Conservation (phyloP, 2,113 vertebrate species). For the Hippolais icterina region DNA sequence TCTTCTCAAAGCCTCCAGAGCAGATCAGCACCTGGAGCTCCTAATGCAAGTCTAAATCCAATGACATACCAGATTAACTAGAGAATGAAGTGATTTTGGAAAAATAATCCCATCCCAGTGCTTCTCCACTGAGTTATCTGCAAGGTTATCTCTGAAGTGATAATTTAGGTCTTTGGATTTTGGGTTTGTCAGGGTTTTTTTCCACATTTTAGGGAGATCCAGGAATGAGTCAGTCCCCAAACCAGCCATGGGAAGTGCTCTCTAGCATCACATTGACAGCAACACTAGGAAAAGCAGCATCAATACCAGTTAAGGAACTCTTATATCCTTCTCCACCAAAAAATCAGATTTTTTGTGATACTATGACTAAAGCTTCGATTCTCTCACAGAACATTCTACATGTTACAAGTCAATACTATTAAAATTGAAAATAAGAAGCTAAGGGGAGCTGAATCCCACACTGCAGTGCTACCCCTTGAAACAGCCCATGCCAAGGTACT, state of each 20-base stretch:
- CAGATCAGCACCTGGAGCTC: neutral
- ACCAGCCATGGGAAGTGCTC: neutral
- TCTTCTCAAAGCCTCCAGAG: neutral
- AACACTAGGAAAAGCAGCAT: neutral
- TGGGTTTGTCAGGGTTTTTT: neutral
- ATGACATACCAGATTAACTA: neutral
- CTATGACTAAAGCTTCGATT: accelerated
- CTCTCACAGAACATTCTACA: neutral
- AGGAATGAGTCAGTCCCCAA: neutral
- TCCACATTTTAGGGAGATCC: neutral
- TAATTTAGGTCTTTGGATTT: neutral
- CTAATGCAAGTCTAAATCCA: neutral
- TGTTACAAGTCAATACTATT: accelerated
- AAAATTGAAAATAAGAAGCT: accelerated
- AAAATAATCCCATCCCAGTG: neutral
- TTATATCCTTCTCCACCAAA: neutral
- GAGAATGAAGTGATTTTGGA: neutral
- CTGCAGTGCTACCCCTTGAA: neutral
- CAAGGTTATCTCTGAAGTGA: neutral
- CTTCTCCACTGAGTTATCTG: neutral
- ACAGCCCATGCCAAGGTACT: slow-evolving; percentile 51
- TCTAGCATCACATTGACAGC: neutral
- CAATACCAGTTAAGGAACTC: neutral
- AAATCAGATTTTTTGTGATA: neutral
- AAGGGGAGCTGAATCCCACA: neutral